A percentile compares a stretch with the other conserved stretches of the same genome.
Conservation (phyloP, 2,888 invertebrate genomes). For the Nephrotoma flavescens region DNA sequence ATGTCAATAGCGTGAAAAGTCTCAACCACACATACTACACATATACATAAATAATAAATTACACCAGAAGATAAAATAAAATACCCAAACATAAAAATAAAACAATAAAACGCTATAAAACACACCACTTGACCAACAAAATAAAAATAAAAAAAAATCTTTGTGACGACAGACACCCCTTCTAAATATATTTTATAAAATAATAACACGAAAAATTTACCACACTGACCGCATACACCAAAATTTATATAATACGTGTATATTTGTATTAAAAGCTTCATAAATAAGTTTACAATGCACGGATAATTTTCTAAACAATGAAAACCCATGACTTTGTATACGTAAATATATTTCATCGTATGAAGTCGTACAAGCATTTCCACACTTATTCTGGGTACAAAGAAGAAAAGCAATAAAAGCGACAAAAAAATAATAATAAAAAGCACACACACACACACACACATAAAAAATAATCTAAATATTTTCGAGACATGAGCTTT, state of each 20-base stretch:
- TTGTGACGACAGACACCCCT: background rate
- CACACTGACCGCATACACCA: background rate
- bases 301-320: background rate
- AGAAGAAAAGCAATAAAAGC: background rate
- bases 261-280: background rate
- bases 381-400: background rate
- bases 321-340: background rate
- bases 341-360: background rate
- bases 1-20: background rate
- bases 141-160: background rate
- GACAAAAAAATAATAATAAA: background rate
- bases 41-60: background rate
- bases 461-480: background rate
- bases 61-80: background rate
- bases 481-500: background rate
- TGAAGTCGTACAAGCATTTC: background rate
- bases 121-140: background rate
- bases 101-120: background rate
- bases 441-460: background rate
- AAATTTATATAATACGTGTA: background rate
- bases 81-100: background rate
- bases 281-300: background rate
- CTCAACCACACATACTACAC: background rate
- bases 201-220: background rate
- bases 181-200: background rate